Evolutionary conservation across 2,113 vertebrate species (phyloP).

Genomic region (Eulemur rufifrons): DNA sequence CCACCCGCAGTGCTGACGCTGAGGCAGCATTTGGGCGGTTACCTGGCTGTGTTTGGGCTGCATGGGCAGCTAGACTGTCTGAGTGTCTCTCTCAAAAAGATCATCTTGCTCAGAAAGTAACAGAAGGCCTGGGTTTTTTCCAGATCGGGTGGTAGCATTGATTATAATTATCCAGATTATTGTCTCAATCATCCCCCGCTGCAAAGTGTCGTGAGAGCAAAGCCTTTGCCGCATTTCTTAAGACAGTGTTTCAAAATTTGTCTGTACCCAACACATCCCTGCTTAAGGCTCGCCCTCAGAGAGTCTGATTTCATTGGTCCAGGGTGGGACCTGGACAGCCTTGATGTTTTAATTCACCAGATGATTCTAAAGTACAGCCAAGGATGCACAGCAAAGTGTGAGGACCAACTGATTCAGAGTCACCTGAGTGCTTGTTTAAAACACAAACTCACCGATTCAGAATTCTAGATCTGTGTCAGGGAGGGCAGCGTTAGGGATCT

Average conservation of each 20-base stretch:
- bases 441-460: background rate
- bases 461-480: background rate
- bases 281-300: background rate
- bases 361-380: background rate
- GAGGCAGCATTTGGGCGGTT: background rate
- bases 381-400: background rate
- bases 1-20: background rate
- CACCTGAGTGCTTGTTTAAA: background rate
- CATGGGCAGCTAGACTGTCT: background rate
- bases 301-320: background rate
- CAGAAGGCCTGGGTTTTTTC: constrained; percentile 2
- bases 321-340: background rate
- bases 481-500: background rate
- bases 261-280: background rate
- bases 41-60: background rate
- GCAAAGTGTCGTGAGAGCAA: background rate
- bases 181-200: background rate
- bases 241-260: background rate
- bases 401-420: background rate
- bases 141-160: background rate
- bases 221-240: background rate
- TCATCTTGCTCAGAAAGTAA: constrained; percentile 3
- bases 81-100: background rate
- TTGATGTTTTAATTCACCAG: background rate
- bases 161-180: constrained; percentile 22